Conservation (phyloP, 2,113 vertebrate species). For the Hemiscyllium ocellatum region DNA sequence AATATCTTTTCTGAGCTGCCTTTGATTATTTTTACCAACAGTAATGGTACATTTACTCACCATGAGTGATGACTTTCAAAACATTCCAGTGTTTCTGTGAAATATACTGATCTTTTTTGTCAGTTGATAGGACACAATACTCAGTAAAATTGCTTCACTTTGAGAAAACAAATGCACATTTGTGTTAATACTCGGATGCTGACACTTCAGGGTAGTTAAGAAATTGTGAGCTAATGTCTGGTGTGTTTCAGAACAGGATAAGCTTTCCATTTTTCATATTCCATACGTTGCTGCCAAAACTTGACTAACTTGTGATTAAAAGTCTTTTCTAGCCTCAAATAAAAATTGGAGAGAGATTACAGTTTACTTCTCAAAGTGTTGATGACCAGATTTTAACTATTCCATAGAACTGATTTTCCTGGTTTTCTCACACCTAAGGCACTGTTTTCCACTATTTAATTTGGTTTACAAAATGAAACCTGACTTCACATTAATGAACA, state of each 20-base stretch:
- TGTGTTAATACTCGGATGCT: neutral
- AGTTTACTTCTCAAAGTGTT: neutral
- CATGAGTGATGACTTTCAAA: neutral
- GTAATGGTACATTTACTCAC: neutral
- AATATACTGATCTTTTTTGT: neutral
- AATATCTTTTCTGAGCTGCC: neutral
- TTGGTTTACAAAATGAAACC: neutral
- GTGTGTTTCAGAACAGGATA: neutral
- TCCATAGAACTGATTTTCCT: neutral
- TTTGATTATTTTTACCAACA: neutral
- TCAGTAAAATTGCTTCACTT: neutral
- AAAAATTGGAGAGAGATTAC: neutral
- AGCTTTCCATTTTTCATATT: slow-evolving; percentile 21
- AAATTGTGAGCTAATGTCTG: slow-evolving; percentile 34
- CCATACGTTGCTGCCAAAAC: neutral
- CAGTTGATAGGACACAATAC: neutral
- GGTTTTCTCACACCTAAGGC: neutral
- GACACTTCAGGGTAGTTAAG: slow-evolving; percentile 9
- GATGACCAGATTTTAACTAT: neutral
- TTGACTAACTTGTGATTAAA: slow-evolving; percentile 31
- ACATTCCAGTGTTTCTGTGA: neutral
- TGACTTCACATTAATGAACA: neutral
- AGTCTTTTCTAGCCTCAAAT: neutral
- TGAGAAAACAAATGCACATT: slow-evolving; percentile 29
- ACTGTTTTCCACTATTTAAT: neutral